Evolutionary conservation across 2,797 vertebrate species (phyloP), one percentile per base, ranked within the genome.

Genomic region (Adrianichthys oophorus): DNA sequence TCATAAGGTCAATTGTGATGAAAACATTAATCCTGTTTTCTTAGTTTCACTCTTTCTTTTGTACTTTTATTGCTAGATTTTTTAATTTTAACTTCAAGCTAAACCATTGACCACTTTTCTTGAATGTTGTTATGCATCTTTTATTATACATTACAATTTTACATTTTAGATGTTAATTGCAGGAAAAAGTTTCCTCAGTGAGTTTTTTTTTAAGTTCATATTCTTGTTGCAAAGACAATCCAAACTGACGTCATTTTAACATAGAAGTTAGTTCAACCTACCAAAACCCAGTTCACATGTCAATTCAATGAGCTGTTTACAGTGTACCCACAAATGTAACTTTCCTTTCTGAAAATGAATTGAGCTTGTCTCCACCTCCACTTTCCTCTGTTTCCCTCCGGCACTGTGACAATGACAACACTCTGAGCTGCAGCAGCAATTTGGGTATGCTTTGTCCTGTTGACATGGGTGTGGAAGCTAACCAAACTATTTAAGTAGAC

Each of bases 311-410:
- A 85, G 74, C 62, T 89, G 84, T 89, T 89, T 84, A 87, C 78
- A 82, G 65, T 84, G 73, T 76, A 82, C 75, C 74, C 62, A 73
- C 83, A 79, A 83, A 83, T 87, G 78, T 85, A 85, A 86, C 80
- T 88, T 81, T 86, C 83, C 73, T 80, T 72, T 78, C 73, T 86
- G 84, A 86, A 82, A 84, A 81, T 83, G 87, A 86, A 83, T 72
- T 63, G 79, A 85, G 81, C 66, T 84, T 76, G 67, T 85, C 86
- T 83, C 85, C 85, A 80, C 80, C 82, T 88, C 79, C 70, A 78
- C 79, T 85, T 80, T 79, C 58, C 65, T 78, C 77, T 86, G 83
- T 89, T 89, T 84, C 83, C 80, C 83, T 78, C 83, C 74, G 70
- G 76, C 83, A 65, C 72, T 70, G 70, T 41, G 79, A 82, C 80